Evolutionary conservation across 2,797 vertebrate species (phyloP).

Genomic region (Spatula clypeata): DNA sequence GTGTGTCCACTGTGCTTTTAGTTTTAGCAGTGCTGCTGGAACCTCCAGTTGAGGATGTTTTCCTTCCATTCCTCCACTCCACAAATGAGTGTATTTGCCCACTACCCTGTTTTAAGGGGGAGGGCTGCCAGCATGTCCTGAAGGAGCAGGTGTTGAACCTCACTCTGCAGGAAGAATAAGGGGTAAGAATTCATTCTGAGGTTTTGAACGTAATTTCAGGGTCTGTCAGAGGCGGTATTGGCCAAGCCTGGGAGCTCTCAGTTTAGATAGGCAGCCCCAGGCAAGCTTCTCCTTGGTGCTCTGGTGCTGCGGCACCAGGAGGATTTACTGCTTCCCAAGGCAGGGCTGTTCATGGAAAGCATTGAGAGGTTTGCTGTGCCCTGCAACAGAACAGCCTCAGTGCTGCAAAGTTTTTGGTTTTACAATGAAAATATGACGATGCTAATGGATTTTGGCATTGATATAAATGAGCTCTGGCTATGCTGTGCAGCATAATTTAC

Average conservation of each 20-base stretch:
- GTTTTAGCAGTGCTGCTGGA: neutral
- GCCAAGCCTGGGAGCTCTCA: neutral
- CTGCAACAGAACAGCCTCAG: neutral
- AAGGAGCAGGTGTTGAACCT: neutral
- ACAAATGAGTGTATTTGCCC: neutral
- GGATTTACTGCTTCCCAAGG: neutral
- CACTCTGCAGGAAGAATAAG: neutral
- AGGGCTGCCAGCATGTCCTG: neutral
- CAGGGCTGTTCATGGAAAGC: neutral
- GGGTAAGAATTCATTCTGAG: neutral
- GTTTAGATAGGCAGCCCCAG: neutral
- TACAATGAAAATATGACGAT: neutral
- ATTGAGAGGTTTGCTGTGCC: neutral
- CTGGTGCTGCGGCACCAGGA: rapidly evolving
- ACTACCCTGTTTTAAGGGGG: neutral
- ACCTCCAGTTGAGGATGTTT: neutral
- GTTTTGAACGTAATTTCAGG: neutral
- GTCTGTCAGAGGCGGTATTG: neutral
- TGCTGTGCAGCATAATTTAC: neutral
- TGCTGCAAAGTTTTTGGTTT: neutral
- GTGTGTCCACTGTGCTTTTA: neutral
- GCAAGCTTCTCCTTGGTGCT: neutral
- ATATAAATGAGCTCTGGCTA: neutral
- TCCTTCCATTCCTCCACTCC: neutral
- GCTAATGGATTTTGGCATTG: rapidly evolving